Conservation (phyloP, 2,888 invertebrate species). For the Trachelus tabidus region DNA sequence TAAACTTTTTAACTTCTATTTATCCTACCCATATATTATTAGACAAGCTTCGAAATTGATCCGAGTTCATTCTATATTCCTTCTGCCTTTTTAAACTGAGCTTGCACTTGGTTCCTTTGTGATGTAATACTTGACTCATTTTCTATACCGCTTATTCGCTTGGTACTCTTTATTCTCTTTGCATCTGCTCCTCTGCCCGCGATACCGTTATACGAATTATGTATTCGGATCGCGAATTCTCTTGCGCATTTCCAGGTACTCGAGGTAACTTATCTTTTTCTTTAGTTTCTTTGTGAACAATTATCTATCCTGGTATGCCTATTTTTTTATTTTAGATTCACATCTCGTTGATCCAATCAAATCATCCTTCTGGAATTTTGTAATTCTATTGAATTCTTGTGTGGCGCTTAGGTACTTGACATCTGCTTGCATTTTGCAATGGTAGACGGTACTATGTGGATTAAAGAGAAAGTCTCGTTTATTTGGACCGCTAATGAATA, state of each 20-base stretch:
- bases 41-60: not conserved
- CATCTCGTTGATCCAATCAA: not conserved
- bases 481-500: conserved; percentile 31
- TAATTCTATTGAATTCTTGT: not conserved
- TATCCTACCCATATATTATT: not conserved
- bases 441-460: not conserved
- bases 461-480: conserved; percentile 25
- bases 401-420: not conserved
- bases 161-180: not conserved
- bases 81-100: not conserved
- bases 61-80: not conserved
- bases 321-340: not conserved
- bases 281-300: not conserved
- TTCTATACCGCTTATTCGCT: not conserved
- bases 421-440: conserved; percentile 2
- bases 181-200: conserved; percentile 4
- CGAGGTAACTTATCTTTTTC: not conserved
- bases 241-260: not conserved
- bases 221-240: conserved; percentile 20
- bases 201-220: conserved; percentile 29
- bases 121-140: not conserved
- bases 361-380: not conserved
- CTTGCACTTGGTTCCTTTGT: not conserved
- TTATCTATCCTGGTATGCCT: not conserved
- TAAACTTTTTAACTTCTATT: not conserved